Evolutionary conservation across 2,113 vertebrate genomes (phyloP).

Genomic region (Sorex fumeus): DNA sequence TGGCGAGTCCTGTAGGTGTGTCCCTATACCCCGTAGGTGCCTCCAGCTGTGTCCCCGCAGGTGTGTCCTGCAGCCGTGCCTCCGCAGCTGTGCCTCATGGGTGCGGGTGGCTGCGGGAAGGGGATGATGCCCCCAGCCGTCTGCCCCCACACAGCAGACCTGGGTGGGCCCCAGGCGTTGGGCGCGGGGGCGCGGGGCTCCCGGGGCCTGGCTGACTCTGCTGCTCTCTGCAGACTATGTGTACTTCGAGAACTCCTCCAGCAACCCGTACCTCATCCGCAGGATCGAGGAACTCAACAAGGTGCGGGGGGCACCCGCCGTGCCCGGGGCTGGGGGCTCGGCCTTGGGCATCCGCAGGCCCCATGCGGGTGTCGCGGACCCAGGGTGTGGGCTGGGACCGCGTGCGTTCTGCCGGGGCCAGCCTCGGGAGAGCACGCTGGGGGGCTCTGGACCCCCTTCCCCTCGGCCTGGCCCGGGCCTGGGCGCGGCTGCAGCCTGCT

Average conservation of each 20-base stretch:
- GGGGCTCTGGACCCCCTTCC: background rate
- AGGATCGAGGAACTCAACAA: conserved; percentile 99
- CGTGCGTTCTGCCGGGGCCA: background rate
- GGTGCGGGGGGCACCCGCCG: conserved; percentile 86
- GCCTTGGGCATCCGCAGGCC: background rate
- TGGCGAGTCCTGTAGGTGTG: background rate
- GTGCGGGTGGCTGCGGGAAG: background rate
- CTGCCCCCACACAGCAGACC: background rate
- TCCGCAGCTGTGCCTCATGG: no score
- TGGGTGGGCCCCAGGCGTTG: background rate
- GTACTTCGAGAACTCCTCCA: conserved; percentile 99
- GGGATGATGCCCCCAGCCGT: no score
- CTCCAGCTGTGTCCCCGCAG: no score
- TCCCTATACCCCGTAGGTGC: no score
- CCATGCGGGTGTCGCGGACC: background rate
- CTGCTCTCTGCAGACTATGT: conserved; percentile 93
- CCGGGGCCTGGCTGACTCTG: background rate
- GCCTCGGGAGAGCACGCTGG: background rate
- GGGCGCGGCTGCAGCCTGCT: background rate
- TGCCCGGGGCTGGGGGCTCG: no score
- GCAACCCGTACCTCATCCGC: conserved; percentile 98
- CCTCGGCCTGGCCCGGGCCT: background rate
- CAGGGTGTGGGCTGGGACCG: background rate
- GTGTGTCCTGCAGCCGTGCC: background rate
- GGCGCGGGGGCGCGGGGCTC: background rate